These are phyloP conservation scores for Drosophila mimica DNA, from an alignment of 2,888 invertebrate species.

Conservation along the genomic window DNA sequence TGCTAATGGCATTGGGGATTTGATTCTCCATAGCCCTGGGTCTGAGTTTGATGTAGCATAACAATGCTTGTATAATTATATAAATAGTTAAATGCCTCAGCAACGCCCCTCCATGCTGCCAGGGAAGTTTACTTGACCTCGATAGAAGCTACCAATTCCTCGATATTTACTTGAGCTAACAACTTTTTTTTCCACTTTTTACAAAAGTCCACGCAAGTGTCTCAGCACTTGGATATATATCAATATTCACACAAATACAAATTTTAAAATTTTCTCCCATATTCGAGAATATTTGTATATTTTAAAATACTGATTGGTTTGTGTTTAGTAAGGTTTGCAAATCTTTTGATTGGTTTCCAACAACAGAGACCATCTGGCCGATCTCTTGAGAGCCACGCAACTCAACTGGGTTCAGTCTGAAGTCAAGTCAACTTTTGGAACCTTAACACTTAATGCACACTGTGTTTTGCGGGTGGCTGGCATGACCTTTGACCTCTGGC, in stretches of 20 bases:
- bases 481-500: conserved; percentile 64
- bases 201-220: neutral
- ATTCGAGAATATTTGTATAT: neutral
- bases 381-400: conserved; percentile 33
- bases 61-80: conserved; percentile 58
- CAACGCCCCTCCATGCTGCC: conserved; percentile 11
- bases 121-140: neutral
- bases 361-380: conserved; percentile 1
- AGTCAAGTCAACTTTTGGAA: conserved; percentile 61
- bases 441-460: conserved; percentile 71
- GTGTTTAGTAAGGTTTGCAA: neutral
- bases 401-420: conserved; percentile 24
- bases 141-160: neutral
- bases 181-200: neutral
- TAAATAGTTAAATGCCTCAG: conserved; percentile 36
- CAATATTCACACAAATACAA: neutral
- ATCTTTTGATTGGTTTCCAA: conserved; percentile 12
- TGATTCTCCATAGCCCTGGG: conserved; percentile 15
- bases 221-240: neutral
- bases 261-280: neutral
- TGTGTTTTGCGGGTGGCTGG: conserved; percentile 24
- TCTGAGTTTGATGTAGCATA: conserved; percentile 53
- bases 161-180: neutral
- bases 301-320: neutral
- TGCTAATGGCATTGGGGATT: conserved; percentile 69